phyloP scores from a whole-genome alignment of 2,888 invertebrate species.

The Gryllus longicercus region DNA sequence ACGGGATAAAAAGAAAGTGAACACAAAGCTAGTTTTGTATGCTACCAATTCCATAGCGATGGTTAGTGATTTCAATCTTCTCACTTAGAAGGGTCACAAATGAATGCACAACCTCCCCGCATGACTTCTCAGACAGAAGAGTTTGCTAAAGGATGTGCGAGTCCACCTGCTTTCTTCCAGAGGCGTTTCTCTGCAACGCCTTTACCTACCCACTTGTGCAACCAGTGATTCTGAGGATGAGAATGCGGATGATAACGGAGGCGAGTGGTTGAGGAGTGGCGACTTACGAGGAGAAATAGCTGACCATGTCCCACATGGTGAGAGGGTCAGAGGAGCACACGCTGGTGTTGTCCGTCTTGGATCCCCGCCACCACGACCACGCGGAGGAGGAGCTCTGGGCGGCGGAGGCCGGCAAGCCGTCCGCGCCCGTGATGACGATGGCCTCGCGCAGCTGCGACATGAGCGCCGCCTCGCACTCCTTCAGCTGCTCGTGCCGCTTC shows the following conservation, averaged over 20 bases:
- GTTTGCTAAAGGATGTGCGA: too few species aligned
- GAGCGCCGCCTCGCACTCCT: neutral
- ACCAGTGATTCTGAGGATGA: too few species aligned
- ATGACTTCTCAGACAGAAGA: too few species aligned
- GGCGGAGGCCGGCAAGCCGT: neutral
- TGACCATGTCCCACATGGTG: slow-evolving; percentile 8
- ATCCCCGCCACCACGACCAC: neutral
- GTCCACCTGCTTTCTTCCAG: too few species aligned
- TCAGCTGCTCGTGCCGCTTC: neutral
- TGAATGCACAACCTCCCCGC: too few species aligned
- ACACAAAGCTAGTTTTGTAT: too few species aligned
- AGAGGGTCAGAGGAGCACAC: neutral
- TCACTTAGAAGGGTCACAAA: too few species aligned
- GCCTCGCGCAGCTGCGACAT: neutral
- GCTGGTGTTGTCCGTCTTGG: neutral
- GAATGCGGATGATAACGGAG: neutral
- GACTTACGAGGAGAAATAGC: neutral
- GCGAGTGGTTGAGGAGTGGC: neutral
- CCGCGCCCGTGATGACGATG: neutral
- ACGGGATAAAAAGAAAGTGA: too few species aligned
- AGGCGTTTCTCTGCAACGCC: too few species aligned
- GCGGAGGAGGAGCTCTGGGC: neutral
- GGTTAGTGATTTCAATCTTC: too few species aligned
- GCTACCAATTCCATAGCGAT: too few species aligned
- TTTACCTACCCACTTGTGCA: too few species aligned